phyloP scores from a whole-genome alignment of 2,113 vertebrate genomes.

The Cyrtonyx montezumae region DNA sequence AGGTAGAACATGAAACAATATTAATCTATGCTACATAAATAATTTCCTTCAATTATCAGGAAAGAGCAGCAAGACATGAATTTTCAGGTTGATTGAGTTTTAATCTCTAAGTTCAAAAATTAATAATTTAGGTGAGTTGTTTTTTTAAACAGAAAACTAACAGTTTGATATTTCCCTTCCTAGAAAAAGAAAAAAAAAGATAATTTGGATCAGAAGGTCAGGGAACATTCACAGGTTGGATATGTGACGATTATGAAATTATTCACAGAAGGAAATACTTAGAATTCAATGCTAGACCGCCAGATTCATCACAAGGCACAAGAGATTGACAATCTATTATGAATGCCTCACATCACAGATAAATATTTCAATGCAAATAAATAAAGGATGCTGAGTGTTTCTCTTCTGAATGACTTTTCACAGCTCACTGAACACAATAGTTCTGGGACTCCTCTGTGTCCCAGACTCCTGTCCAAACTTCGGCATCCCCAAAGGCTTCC shows the following conservation, averaged over 20 bases:
- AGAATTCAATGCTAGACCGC: constrained; percentile 81
- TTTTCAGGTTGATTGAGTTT: constrained; percentile 92
- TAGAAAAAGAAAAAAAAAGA: constrained; percentile 52
- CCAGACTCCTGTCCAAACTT: constrained; percentile 80
- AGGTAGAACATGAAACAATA: constrained; percentile 75
- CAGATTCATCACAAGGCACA: constrained; percentile 83
- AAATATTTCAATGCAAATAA: constrained; percentile 99
- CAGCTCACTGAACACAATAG: constrained; percentile 87
- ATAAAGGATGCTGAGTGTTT: constrained; percentile 96
- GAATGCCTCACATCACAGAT: constrained; percentile 91
- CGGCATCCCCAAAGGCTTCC: constrained; percentile 64
- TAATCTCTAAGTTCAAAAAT: constrained; percentile 85
- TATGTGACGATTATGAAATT: constrained; percentile 83
- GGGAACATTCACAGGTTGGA: constrained; percentile 73
- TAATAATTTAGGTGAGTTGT: constrained; percentile 83
- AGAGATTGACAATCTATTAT: constrained; percentile 94
- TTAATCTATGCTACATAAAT: constrained; percentile 81
- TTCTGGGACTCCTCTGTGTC: constrained; percentile 74
- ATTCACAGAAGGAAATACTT: constrained; percentile 81
- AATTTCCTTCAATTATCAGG: constrained; percentile 83
- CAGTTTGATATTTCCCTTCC: constrained; percentile 74
- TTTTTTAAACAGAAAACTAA: constrained; percentile 46
- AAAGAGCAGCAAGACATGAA: constrained; percentile 84
- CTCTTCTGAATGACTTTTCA: constrained; percentile 91
- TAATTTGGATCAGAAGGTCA: not conserved